phyloP scores from a whole-genome alignment of 2,888 invertebrate species.

The Azorinus chamasolen region DNA sequence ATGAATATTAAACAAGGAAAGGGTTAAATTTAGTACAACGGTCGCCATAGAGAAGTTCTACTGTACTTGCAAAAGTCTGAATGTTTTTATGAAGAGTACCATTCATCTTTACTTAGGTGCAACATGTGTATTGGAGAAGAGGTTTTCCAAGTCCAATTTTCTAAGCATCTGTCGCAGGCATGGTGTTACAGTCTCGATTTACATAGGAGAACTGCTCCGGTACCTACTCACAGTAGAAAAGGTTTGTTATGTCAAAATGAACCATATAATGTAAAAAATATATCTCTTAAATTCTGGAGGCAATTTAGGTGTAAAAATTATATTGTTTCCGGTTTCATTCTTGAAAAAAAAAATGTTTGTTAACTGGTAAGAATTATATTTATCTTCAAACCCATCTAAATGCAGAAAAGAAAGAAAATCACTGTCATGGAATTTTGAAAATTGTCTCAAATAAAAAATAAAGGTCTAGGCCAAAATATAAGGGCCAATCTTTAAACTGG shows the following conservation, averaged over 20 bases:
- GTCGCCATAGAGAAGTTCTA: too few species aligned
- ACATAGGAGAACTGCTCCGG: slow-evolving; percentile 88
- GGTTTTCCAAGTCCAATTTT: slow-evolving; percentile 96
- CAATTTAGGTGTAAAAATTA: background rate
- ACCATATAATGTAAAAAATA: background rate
- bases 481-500: too few species aligned
- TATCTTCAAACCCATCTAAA: background rate
- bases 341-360: background rate
- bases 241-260: slow-evolving; percentile 50
- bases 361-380: background rate
- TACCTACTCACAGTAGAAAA: slow-evolving; percentile 86
- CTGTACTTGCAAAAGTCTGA: too few species aligned
- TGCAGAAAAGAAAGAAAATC: background rate
- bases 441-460: too few species aligned
- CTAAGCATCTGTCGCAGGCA: slow-evolving; percentile 96
- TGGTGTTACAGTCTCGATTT: slow-evolving; percentile 93
- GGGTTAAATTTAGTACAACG: too few species aligned
- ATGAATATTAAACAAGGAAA: too few species aligned
- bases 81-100: too few species aligned
- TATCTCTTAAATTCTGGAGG: background rate
- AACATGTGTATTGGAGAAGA: slow-evolving; percentile 93
- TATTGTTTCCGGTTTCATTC: too few species aligned
- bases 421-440: background rate
- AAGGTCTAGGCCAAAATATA: too few species aligned
- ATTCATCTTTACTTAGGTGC: slow-evolving; percentile 89